Evolutionary conservation across 1,140 invertebrate species (phyloP).

Genomic region (Scylla paramamosain): DNA sequence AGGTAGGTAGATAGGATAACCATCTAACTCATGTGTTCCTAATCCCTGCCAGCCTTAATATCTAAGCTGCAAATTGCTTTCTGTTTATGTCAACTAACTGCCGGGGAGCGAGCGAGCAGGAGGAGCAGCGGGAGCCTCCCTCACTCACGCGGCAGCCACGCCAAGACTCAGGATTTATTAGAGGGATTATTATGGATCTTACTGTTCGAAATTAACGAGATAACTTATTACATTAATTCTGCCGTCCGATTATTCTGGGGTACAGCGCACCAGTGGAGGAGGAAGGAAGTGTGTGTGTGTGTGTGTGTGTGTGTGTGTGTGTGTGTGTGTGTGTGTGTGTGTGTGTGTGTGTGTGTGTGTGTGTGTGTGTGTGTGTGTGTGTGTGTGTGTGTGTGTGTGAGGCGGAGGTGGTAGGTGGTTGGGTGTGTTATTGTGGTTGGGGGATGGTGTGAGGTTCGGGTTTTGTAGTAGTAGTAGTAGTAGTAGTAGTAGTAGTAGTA

Average conservation of each 20-base stretch:
- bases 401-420: neutral
- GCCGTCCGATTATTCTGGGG: conserved; percentile 16
- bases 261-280: neutral
- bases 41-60: neutral
- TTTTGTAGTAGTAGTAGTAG: neutral
- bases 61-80: conserved; percentile 8
- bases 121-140: neutral
- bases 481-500: conserved; percentile 7
- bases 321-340: neutral
- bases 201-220: conserved; percentile 9
- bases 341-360: neutral
- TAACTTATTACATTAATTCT: conserved; percentile 48
- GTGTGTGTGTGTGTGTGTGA: too few relatives aligned
- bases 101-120: too few relatives aligned
- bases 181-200: conserved; percentile 29
- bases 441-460: neutral
- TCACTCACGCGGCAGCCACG: neutral
- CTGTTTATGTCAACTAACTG: conserved; percentile 33
- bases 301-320: neutral
- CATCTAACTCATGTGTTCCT: conserved; percentile 18
- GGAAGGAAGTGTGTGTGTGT: neutral
- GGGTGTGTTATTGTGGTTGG: neutral
- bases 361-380: neutral
- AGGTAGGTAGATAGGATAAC: conserved; percentile 3
- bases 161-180: conserved; percentile 43